A percentile compares a stretch with the other conserved stretches of the same genome.
phyloP scores from a whole-genome alignment of 2,113 vertebrate genomes.

The Thunnus thynnus region DNA sequence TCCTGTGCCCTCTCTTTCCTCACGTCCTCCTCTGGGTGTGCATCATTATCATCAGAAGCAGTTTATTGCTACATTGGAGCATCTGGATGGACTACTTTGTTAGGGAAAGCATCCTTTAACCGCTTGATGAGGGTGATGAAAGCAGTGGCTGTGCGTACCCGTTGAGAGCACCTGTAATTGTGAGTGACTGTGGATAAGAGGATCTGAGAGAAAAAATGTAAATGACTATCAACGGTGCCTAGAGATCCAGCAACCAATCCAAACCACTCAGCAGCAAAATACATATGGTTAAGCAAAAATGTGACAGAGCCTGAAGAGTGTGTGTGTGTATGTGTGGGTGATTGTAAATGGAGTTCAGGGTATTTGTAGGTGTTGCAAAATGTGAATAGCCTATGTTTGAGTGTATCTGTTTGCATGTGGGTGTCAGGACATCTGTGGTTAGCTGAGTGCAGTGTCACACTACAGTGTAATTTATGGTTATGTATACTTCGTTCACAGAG shows the following conservation, averaged over 20 bases:
- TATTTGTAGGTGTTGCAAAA: conserved; percentile 41
- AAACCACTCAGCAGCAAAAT: not conserved
- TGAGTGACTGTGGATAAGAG: not conserved
- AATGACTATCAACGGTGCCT: conserved; percentile 30
- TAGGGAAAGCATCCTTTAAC: not conserved
- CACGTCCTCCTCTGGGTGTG: not conserved
- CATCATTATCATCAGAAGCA: not conserved
- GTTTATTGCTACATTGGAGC: not conserved
- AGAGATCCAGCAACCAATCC: conserved; percentile 38
- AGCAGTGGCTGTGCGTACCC: conserved; percentile 2
- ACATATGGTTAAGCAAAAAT: conserved; percentile 1
- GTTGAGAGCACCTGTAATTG: conserved; percentile 6
- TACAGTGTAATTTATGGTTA: conserved; percentile 7
- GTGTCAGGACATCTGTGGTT: conserved; percentile 41
- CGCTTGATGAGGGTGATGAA: conserved; percentile 33
- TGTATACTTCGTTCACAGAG: conserved; percentile 83
- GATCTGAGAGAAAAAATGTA: conserved; percentile 36
- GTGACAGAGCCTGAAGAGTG: conserved; percentile 39
- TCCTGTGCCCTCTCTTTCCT: conserved; percentile 8
- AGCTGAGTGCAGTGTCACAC: not conserved
- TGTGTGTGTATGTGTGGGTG: conserved; percentile 13
- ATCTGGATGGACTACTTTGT: not conserved
- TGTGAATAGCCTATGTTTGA: conserved; percentile 32
- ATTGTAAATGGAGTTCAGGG: not conserved
- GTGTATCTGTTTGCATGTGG: conserved; percentile 41